Evolutionary conservation across 1,140 invertebrate species (phyloP), one percentile per base, ranked within the genome.

Genomic region (Nomia melanderi): DNA sequence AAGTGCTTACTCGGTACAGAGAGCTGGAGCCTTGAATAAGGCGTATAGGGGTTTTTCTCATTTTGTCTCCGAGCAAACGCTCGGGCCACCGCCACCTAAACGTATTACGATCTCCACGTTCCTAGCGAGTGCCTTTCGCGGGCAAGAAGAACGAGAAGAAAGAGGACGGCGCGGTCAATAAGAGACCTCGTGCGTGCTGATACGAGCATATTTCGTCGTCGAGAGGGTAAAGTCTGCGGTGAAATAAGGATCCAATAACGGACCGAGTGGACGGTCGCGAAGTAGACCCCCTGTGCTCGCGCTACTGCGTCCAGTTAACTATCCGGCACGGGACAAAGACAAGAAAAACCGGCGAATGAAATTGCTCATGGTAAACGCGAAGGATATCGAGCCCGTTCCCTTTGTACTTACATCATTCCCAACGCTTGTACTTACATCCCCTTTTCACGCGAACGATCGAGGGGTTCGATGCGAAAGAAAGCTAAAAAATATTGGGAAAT

Each of bases 191-290:
- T 87, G 88, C 85, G 85, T 90, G 88, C 87, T 90, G 90, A 90
- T 90, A 88, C 84, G 77, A 84, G 77, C 81, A 87, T 83, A 81
- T 89, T 88, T 88, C 82, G 77, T 82, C 75, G 27, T 84, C 78
- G 81, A 89, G 88, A 86, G 86, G 86, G 85, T 79, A 87, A 88
- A 88, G 85, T 88, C 86, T 88, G 73, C 78, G 77, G 65, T 80
- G 75, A 88, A 88, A 86, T 82, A 83, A 86, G 78, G 79, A 86
- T 87, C 85, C 86, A 89, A 89, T 89, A 90, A 89, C 77, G 66
- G 59, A 47, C 29, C 47, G 41, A 74, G 79, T 81, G 77, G 76
- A 39, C 79, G 41, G 69, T 77, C 64, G 63, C 65, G 23, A 4
- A 9, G 29, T 29, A 25, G 25, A 44, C 53, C 36, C n/a, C 12